Evolutionary conservation across 1,140 invertebrate genomes (phyloP), one percentile per base, ranked within the genome.

Genomic region (Saccostrea cuccullata): DNA sequence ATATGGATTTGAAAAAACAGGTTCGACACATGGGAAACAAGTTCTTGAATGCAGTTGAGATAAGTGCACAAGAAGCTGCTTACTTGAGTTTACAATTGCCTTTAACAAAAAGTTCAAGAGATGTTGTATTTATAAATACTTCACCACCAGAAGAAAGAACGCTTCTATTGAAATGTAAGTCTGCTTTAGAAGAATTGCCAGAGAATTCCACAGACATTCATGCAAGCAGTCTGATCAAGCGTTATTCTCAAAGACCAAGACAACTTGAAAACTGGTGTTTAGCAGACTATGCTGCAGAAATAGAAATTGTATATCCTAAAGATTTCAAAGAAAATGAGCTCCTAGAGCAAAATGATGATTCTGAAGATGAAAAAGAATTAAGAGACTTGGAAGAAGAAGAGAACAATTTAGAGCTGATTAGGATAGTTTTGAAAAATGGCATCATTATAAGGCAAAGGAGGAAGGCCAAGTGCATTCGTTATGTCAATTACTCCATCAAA

Each of bases 71-170:
- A 67, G 89, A 89, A 70, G 88, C 89, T 56, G 56, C 36, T 64
- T 89, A 90, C 47, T 17, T 90, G 0, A 55, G 83, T 23, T 83
- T 91, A 26, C 90, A 91, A 83, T 30, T 89, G 47, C 84, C 23
- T 82, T 36, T 36, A 36, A 36, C 30, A 36, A 36, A 36, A 36
- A 36, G 30, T 36, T 36, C 30, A 36, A 36, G 89, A 87, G 82
- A 85, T 84, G n/a, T n/a, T n/a, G 55, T 89, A 36, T 91, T 91
- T 40, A 87, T 90, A 30, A 91, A 91, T 84, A 91, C 90, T 11
- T 87, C 86, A 26, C 77, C 85, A 9, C 88, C 88, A 26, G 67
- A 88, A 13, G 70, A 91, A 82, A 70, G 88, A 67, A 86, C 87
- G 1, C 36, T 26, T 47, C 60, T 91, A n/a, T 73, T 91, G n/a